phyloP scores from a whole-genome alignment of 2,888 invertebrate species.

The Phymatocera aterrima region DNA sequence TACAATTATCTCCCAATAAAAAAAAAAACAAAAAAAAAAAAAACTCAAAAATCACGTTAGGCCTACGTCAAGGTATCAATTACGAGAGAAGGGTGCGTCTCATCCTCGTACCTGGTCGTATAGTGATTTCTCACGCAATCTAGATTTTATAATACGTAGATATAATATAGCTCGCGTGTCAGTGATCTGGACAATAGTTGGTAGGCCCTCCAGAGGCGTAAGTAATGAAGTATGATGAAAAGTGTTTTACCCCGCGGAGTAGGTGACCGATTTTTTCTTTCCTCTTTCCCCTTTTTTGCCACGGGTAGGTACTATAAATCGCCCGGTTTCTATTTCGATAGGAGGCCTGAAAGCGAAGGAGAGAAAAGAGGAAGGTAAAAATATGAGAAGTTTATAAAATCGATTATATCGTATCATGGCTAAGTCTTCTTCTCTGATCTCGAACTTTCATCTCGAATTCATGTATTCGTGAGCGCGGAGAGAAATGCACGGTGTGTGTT shows the following conservation, averaged over 20 bases:
- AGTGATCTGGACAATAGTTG: background rate
- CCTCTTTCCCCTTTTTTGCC: too few relatives aligned
- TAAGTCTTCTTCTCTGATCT: background rate
- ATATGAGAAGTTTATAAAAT: too few relatives aligned
- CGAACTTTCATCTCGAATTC: background rate
- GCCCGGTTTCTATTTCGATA: too few relatives aligned
- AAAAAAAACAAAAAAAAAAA: too few relatives aligned
- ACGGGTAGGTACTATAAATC: too few relatives aligned
- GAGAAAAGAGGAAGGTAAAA: too few relatives aligned
- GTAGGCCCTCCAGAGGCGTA: background rate
- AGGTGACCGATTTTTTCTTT: background rate
- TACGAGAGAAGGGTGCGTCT: conserved; percentile 1
- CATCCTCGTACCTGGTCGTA: background rate
- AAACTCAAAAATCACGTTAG: background rate
- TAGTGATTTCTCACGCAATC: background rate
- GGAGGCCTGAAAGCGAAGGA: too few relatives aligned
- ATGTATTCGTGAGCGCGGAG: too few relatives aligned
- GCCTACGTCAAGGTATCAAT: background rate
- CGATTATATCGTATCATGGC: background rate
- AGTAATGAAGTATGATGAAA: conserved; percentile 2
- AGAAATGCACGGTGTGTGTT: too few relatives aligned
- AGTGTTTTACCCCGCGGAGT: background rate
- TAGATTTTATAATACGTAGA: background rate
- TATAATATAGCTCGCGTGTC: conserved; percentile 21
- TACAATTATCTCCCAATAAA: background rate